phyloP scores from a whole-genome alignment of 37 sponge, comb jelly and placozoan species.

The Mnemiopsis leidyi region DNA sequence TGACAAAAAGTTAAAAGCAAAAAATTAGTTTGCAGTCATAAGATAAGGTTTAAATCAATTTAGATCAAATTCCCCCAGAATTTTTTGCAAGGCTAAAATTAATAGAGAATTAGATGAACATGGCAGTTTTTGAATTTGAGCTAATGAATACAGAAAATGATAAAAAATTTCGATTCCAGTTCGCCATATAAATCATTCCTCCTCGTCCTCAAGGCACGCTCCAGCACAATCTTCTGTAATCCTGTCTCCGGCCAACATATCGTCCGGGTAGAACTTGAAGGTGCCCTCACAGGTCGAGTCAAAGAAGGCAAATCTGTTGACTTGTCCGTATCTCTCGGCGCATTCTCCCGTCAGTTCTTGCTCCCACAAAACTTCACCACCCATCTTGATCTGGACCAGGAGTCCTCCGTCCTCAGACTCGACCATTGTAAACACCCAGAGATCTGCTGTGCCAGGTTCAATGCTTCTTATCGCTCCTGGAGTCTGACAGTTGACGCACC shows the following conservation, averaged over 20 bases:
- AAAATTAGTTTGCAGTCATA: no score
- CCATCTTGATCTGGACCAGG: not conserved
- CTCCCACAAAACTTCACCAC: not conserved
- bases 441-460: not conserved
- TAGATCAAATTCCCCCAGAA: no score
- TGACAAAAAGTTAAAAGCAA: no score
- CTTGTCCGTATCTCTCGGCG: not conserved
- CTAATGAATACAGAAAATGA: no score
- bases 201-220: not conserved
- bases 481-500: not conserved
- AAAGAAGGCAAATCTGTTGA: not conserved
- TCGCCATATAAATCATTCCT: no score
- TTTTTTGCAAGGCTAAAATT: no score
- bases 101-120: no score
- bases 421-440: not conserved
- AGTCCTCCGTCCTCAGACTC: not conserved
- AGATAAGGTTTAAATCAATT: no score
- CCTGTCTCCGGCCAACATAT: not conserved
- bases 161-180: no score
- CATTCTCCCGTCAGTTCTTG: not conserved
- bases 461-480: not conserved
- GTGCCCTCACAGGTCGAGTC: not conserved
- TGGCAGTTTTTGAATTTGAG: no score
- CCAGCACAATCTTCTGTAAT: not conserved
- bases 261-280: not conserved